Evolutionary conservation across 2,113 vertebrate species (phyloP), one percentile per base, ranked within the genome.

Genomic region (Nesospiza acunhae): DNA sequence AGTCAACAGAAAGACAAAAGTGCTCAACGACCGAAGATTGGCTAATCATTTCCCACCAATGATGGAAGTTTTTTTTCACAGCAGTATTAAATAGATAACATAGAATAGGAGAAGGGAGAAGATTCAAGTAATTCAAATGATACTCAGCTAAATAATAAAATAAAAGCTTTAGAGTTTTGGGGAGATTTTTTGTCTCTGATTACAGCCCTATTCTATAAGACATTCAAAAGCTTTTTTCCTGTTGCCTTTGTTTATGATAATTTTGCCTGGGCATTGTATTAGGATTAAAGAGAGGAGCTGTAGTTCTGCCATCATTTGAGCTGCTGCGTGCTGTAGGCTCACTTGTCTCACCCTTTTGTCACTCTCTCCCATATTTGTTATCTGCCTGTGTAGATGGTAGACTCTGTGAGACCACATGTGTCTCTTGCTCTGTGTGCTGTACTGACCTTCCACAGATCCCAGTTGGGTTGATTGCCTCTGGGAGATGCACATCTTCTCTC

Each of bases 1-100:
- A 76, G 37, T 84, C 93, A 92, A 63, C 37, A 78, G 63, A 95
- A 95, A 73, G 24, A 18, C 84, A 35, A 62, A 63, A 72, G 6
- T 33, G 42, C 52, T 14, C 33, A 93, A 56, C 39, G 42, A 13
- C 35, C 16, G 7, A 82, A 86, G 58, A 55, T 30, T 52, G 68
- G 24, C 15, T 77, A 52, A 74, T 53, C 19, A 74, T 89, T 94
- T 89, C 30, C 10, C 39, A 52, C 22, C 7, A 26, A 90, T 49
- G 26, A 37, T 35, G 78, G 30, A 49, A 42, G 7, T 68, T 78
- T 75, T 73, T 73, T 46, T 74, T 84, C 52, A 84, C 46, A 60
- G 21, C 16, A 44, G 5, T 66, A 24, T 28, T 53, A 83, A 23
- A 39, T 58, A 53, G 16, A 8, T n/a, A 44, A 55, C 20, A 47